Conservation (phyloP, 2,113 vertebrate genomes). For the Aphelocoma coerulescens region DNA sequence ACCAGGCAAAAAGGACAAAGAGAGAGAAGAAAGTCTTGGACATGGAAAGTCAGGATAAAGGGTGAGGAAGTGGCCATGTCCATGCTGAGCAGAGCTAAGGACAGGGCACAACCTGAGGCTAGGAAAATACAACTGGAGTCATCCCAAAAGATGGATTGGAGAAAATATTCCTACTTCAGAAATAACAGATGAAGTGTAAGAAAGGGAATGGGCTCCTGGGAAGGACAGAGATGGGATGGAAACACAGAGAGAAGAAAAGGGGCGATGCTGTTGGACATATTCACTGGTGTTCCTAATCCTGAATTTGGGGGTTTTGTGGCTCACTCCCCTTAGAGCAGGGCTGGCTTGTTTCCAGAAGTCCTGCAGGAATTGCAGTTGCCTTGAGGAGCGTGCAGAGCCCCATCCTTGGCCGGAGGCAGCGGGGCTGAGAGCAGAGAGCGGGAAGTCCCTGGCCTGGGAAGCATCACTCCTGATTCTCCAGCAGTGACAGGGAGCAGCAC, state of each 20-base stretch:
- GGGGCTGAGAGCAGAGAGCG: not conserved
- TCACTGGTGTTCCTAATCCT: not conserved
- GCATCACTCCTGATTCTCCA: not conserved
- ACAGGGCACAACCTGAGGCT: not conserved
- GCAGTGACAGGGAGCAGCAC: not conserved
- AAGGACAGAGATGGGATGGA: not conserved
- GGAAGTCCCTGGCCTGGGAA: not conserved
- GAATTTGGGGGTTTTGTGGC: not conserved
- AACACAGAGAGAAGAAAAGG: not conserved
- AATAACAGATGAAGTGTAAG: not conserved
- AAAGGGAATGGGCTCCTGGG: not conserved
- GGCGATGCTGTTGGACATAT: not conserved
- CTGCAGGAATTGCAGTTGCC: not conserved
- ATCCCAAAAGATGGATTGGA: not conserved
- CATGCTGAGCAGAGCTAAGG: not conserved
- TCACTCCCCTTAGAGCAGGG: not conserved
- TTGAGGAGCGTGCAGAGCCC: not conserved
- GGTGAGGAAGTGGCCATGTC: not conserved
- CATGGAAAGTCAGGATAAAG: not conserved
- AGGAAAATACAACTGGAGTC: not conserved
- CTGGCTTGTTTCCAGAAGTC: not conserved
- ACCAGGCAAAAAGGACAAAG: not conserved
- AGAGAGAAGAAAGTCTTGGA: not conserved
- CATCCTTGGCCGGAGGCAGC: not conserved
- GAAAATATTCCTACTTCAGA: not conserved